These are phyloP conservation scores for Ochropleura leucogaster DNA, from an alignment of 2,888 invertebrate species.

Conservation along the genomic window DNA sequence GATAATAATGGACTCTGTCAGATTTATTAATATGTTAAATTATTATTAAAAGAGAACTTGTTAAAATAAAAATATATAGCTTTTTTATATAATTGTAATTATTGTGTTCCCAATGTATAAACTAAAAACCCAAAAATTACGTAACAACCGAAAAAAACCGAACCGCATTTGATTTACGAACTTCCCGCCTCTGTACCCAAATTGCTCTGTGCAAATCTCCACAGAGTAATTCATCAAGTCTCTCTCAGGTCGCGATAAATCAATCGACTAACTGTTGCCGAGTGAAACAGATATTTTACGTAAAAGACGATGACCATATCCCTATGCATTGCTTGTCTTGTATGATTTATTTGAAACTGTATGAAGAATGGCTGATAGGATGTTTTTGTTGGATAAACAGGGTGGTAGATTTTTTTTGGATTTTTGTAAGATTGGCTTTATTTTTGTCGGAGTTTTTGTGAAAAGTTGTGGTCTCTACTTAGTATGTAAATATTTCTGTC, in stretches of 20 bases:
- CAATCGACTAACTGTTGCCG: constrained; percentile 83
- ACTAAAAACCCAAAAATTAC: constrained; percentile 9
- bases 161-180: constrained; percentile 52
- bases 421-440: constrained; percentile 1
- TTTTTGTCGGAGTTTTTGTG: not conserved
- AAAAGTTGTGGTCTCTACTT: not conserved
- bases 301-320: constrained; percentile 77
- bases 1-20: no score
- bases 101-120: not conserved
- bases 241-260: constrained; percentile 81
- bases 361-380: constrained; percentile 47
- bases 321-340: constrained; percentile 58
- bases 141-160: constrained; percentile 12
- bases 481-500: not conserved
- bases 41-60: not conserved
- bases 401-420: no score
- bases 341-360: constrained; percentile 62
- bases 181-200: constrained; percentile 57
- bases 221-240: constrained; percentile 84
- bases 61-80: not conserved
- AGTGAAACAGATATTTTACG: constrained; percentile 83
- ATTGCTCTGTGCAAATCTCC: constrained; percentile 81
- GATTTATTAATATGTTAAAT: no score
- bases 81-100: no score
- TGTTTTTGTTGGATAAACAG: not conserved